These are phyloP conservation scores for Stegostoma tigrinum DNA, from an alignment of 2,113 vertebrate species.

Conservation along the genomic window DNA sequence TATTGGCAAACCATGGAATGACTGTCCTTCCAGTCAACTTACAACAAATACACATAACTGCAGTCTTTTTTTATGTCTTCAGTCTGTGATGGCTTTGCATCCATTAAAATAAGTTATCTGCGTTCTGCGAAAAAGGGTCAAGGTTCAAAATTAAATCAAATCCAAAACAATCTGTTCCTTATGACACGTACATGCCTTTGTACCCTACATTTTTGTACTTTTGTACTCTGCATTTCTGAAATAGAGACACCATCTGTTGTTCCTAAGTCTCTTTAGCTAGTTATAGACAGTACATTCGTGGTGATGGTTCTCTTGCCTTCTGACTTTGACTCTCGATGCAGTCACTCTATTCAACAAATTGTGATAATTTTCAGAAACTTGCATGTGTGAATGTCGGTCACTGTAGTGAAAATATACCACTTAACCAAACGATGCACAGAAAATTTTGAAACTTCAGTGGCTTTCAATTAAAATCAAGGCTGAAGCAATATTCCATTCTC, in stretches of 20 bases:
- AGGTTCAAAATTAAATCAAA: slow-evolving; percentile 6
- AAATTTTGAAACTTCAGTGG: neutral
- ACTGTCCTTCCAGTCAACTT: neutral
- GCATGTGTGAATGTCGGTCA: neutral
- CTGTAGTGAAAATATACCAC: neutral
- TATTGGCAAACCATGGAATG: neutral
- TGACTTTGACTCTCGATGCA: neutral
- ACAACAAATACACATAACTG: neutral
- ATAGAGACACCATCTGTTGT: too few relatives aligned
- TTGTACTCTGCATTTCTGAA: neutral
- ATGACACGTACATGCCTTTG: neutral
- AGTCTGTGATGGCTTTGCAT: neutral
- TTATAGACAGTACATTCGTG: neutral
- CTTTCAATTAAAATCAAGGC: neutral
- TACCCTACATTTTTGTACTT: too few relatives aligned
- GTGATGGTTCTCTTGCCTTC: too few relatives aligned
- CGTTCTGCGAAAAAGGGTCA: neutral
- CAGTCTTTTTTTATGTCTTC: neutral
- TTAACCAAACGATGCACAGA: neutral
- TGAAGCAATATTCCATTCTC: neutral
- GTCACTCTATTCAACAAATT: neutral
- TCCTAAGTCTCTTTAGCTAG: neutral
- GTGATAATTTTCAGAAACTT: neutral
- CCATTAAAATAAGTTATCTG: neutral
- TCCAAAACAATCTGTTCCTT: neutral